Conservation (phyloP, 2,888 invertebrate genomes). For the Furcula furcula region DNA sequence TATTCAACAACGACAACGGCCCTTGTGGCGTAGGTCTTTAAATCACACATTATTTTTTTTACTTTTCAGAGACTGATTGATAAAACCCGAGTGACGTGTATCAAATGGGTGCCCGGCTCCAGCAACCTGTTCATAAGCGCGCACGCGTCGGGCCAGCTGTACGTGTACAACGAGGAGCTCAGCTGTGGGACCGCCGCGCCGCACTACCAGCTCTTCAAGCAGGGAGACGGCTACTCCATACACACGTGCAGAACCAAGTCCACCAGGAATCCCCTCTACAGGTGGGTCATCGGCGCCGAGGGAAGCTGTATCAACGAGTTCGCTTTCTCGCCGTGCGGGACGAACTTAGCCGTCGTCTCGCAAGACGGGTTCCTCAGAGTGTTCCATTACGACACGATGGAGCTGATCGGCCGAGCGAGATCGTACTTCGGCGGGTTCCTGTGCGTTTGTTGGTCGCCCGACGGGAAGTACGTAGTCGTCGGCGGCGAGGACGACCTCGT, state of each 20-base stretch:
- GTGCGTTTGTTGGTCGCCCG: slow-evolving; percentile 99
- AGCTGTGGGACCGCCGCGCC: slow-evolving; percentile 95
- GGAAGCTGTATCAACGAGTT: slow-evolving; percentile 96
- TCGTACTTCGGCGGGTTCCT: slow-evolving; percentile 99
- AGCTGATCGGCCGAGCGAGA: slow-evolving; percentile 94
- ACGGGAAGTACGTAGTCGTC: slow-evolving; percentile 96
- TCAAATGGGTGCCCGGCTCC: slow-evolving; percentile 98
- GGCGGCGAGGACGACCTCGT: slow-evolving; percentile 99
- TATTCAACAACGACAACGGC: too few species aligned
- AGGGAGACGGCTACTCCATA: slow-evolving; percentile 96
- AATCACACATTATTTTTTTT: background rate
- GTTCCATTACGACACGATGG: slow-evolving; percentile 99
- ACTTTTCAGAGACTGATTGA: slow-evolving; percentile 92
- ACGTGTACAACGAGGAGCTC: slow-evolving; percentile 98
- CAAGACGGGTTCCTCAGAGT: slow-evolving; percentile 97
- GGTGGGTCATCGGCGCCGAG: slow-evolving; percentile 91
- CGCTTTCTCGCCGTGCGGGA: slow-evolving; percentile 96
- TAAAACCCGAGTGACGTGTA: slow-evolving; percentile 97
- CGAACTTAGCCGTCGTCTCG: slow-evolving; percentile 95
- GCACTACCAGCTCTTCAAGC: slow-evolving; percentile 96
- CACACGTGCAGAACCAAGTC: slow-evolving; percentile 98
- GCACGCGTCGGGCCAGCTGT: slow-evolving; percentile 97
- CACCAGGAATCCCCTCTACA: slow-evolving; percentile 94
- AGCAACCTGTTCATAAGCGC: slow-evolving; percentile 96
- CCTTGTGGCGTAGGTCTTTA: too few species aligned